Evolutionary conservation across 2,113 vertebrate genomes (phyloP), one percentile per base, ranked within the genome.

Genomic region (Orcinus orca): DNA sequence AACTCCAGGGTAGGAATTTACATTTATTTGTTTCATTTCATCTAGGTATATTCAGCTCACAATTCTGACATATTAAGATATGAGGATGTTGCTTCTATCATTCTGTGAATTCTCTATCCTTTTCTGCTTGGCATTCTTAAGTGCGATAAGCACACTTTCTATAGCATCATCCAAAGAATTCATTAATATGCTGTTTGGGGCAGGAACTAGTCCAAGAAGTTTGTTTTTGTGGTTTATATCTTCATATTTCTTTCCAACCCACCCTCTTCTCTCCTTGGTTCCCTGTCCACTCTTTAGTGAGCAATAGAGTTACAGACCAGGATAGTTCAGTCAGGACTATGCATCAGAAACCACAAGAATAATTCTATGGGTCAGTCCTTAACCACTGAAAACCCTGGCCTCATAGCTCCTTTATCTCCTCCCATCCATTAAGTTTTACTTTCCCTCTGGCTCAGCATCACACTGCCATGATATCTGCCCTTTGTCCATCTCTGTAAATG

Each of bases 91-190:
- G 50, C 50, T 76, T 84, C 71, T 93, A 36, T 92, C 41, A 62
- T 80, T 90, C 71, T 77, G 8, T 71, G 83, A 85, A 71, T 88
- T 88, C 33, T 67, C 88, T 91, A 29, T 84, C 20, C 6, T 58
- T 85, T 89, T 68, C 87, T 92, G 62, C 23, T 70, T 93, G 82
- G 23, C 71, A 53, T 95, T 94, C 83, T 90, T 71, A 76, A 89
- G 38, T 85, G 15, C 11, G 7, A 29, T 90, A 92, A 94, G 62
- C 60, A 44, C 0, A 58, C 36, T 63, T 92, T 88, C 26, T 44
- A 7, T 23, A 44, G 47, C 26, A 86, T 76, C 50, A 65, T 85
- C 25, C 26, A 58, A 79, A 44, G 33, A 79, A 93, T 87, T 58
- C 85, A 71, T 95, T 58, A 88, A 14, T 63, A 53, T 92, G 53